phyloP scores from a whole-genome alignment of 2,113 vertebrate genomes.

The Barbus barbus region DNA sequence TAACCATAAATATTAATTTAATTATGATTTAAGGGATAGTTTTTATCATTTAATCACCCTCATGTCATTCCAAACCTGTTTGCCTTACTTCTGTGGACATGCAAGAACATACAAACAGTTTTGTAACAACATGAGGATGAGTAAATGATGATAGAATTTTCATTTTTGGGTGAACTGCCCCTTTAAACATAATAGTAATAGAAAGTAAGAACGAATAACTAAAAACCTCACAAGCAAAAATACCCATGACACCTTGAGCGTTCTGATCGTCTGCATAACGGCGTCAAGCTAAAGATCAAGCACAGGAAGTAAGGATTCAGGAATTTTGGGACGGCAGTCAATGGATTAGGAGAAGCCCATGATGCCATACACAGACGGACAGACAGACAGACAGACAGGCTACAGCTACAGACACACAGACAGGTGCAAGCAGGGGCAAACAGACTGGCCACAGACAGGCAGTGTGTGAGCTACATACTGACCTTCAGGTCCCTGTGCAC shows the following conservation, averaged over 20 bases:
- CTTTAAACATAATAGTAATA: not conserved
- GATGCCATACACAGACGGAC: conserved; percentile 17
- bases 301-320: not conserved
- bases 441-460: conserved; percentile 28
- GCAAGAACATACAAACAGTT: too few relatives aligned
- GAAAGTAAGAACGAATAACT: not conserved
- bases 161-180: not conserved
- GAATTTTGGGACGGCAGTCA: not conserved
- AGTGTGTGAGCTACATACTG: conserved; percentile 73
- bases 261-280: not conserved
- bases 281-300: too few relatives aligned
- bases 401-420: conserved; percentile 43
- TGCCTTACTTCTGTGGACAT: too few relatives aligned
- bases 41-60: not conserved
- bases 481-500: conserved; percentile 89
- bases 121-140: too few relatives aligned
- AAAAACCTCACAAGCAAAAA: not conserved
- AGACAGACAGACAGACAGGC: conserved; percentile 58
- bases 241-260: too few relatives aligned
- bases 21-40: not conserved
- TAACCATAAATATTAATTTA: not conserved
- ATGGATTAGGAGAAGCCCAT: too few relatives aligned
- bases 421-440: conserved; percentile 49
- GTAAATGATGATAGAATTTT: too few relatives aligned
- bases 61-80: too few relatives aligned